Evolutionary conservation across 2,797 vertebrate genomes (phyloP).

Genomic region (Mionectes olivaceus): DNA sequence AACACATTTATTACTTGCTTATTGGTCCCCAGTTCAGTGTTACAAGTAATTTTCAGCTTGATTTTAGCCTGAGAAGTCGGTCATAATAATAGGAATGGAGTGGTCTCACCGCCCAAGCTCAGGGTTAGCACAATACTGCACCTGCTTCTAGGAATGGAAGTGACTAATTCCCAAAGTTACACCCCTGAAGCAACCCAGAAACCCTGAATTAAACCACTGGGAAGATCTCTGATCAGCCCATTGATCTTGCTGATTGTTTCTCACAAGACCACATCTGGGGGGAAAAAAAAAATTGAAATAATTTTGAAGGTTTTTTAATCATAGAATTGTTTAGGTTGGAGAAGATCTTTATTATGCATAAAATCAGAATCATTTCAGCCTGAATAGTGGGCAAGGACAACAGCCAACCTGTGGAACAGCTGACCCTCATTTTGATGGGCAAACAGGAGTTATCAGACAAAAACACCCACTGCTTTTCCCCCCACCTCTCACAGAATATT

Average conservation of each 20-base stretch:
- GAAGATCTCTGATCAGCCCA: background rate
- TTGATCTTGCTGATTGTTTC: background rate
- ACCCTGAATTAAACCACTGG: background rate
- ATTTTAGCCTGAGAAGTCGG: slow-evolving; percentile 17
- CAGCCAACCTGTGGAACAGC: background rate
- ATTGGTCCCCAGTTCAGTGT: background rate
- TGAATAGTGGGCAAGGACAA: background rate
- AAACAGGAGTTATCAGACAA: background rate
- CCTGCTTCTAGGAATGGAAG: background rate
- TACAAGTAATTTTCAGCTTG: background rate
- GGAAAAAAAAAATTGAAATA: background rate
- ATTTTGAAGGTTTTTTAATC: background rate
- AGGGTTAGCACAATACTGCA: background rate
- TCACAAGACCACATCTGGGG: background rate
- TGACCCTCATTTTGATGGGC: background rate
- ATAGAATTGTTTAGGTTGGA: background rate
- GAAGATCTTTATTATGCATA: background rate
- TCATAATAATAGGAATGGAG: background rate
- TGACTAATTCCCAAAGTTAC: background rate
- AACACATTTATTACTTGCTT: background rate
- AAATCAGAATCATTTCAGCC: background rate
- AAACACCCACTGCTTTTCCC: background rate
- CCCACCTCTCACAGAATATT: background rate
- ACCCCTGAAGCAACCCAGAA: background rate
- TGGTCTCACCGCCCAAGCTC: background rate